phyloP scores from a whole-genome alignment of 2,113 vertebrate genomes.

The Oriolus oriolus region DNA sequence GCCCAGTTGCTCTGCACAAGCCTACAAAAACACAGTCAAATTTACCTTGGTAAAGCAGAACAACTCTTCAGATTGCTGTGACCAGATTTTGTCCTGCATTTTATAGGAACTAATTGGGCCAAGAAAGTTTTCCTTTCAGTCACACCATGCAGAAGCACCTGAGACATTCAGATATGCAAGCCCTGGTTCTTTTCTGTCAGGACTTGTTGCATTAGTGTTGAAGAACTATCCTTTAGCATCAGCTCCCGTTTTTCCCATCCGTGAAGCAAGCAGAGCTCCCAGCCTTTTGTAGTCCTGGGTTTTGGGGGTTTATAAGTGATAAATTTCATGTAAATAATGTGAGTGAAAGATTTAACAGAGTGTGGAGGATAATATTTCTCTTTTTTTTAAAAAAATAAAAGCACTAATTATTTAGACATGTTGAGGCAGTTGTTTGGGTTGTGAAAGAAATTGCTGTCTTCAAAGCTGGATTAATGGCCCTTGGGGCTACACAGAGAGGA shows the following conservation, averaged over 20 bases:
- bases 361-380: neutral
- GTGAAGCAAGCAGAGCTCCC: neutral
- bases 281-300: neutral
- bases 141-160: neutral
- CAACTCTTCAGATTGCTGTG: neutral
- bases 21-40: neutral
- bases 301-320: neutral
- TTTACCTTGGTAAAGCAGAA: neutral
- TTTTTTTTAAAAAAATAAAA: neutral
- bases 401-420: neutral
- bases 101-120: neutral
- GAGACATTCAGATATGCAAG: neutral
- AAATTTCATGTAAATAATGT: neutral
- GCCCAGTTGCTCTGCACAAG: neutral
- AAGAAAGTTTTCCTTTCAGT: neutral
- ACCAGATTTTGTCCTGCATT: neutral
- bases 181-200: neutral
- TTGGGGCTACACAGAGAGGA: neutral
- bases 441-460: neutral
- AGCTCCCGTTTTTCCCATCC: neutral
- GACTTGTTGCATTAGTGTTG: neutral
- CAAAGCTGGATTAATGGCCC: slow-evolving; percentile 3
- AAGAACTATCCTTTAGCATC: neutral
- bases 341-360: neutral
- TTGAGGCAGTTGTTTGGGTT: neutral